These are phyloP conservation scores for Agrotis segetum DNA, from an alignment of 2,888 invertebrate species.

Conservation along the genomic window DNA sequence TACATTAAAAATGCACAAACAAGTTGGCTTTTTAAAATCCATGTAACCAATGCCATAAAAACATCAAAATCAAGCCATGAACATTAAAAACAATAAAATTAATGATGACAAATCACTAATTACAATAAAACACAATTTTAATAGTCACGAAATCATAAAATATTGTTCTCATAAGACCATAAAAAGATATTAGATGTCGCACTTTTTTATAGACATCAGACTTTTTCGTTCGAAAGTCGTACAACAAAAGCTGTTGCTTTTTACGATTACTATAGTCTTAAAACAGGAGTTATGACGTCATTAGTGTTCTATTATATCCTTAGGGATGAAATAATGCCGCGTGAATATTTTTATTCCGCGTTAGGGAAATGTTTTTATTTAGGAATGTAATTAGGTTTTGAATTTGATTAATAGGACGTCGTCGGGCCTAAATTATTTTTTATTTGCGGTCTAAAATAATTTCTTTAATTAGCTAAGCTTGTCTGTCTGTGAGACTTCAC, in stretches of 20 bases:
- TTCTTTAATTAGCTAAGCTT: neutral
- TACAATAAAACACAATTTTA: conserved; percentile 39
- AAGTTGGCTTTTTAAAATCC: neutral
- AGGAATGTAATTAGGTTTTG: conserved; percentile 20
- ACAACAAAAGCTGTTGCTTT: conserved; percentile 64
- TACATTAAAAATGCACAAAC: too few species aligned
- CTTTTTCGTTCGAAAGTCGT: conserved; percentile 60
- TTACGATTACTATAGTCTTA: conserved; percentile 65
- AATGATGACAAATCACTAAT: conserved; percentile 33
- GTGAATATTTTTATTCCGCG: conserved; percentile 54
- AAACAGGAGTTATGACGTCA: conserved; percentile 64
- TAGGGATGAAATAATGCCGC: conserved; percentile 53
- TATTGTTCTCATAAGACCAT: conserved; percentile 63
- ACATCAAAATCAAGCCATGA: neutral
- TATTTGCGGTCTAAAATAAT: neutral
- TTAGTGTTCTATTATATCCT: conserved; percentile 62
- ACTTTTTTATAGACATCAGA: conserved; percentile 54
- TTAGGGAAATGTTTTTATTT: conserved; percentile 40
- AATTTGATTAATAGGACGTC: conserved; percentile 11
- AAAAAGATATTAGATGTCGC: conserved; percentile 69
- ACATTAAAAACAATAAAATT: conserved; percentile 16
- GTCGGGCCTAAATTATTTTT: neutral
- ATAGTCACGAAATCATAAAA: conserved; percentile 56
- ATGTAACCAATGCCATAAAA: neutral
- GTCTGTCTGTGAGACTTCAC: too few species aligned